Base-by-base conservation (phyloP, 2,113 vertebrate species). In the Athene noctua region DNA sequence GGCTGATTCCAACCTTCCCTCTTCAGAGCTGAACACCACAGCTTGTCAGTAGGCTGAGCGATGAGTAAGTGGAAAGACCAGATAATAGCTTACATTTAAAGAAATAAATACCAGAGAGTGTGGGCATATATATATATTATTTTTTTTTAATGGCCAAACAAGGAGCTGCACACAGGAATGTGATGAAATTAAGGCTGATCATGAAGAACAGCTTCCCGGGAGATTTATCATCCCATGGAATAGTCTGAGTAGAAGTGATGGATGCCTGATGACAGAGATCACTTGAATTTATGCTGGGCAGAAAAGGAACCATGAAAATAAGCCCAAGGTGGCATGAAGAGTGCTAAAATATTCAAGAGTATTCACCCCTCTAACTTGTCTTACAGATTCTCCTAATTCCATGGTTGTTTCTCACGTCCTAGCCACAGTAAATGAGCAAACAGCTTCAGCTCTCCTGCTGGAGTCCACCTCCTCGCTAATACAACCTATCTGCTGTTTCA, bases 61-160 rank as follows among this genome's bases (percentile, higher is more conserved):
- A 84, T 79, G 92, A 96, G 70, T 25, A 91, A 95, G 92, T 79
- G 87, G 84, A 94, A 96, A 95, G 77, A 65, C 73, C 63, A 88
- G 67, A 95, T 72, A 91, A 93, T 12, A 85, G 75, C 65, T 81
- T 72, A 78, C 54, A 72, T 80, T 52, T 63, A 59, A 87, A 95
- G 57, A 89, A 89, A 78, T 67, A 89, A 94, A 81, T 67, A 87
- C 59, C 44, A 55, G 26, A 40, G 78, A 79, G 22, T 23, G 93
- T 9, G 55, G 80, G 62, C 52, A 75, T 36, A 52, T 16, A 26
- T 49, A 11, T 10, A 34, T n/a, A 38, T 38, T 38, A n/a, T 38
- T 42, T 59, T 29, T 70, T 70, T 84, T 86, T 40, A 15, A 81
- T 6, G 73, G 84, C 54, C 40, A 88, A 94, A 92, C 63, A 78